Base-by-base conservation (phyloP, 2,888 invertebrate species). In the Eubasilissa splendida region DNA sequence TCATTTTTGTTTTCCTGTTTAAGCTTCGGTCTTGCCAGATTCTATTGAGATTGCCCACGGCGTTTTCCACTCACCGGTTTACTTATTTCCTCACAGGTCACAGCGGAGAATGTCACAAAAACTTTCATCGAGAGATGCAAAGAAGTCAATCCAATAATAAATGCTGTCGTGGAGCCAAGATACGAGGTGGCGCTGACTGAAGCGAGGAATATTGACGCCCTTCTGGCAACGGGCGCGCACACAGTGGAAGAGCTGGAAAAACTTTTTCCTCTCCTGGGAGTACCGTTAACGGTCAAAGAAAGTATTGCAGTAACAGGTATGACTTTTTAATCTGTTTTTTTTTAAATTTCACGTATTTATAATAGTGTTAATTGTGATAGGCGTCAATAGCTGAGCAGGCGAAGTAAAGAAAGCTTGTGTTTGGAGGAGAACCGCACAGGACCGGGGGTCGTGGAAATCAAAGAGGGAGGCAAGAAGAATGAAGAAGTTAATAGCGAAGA, bases 241-340 rank as follows among this genome's bases (percentile, higher is more conserved):
- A 90, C 89, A 3, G 89, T 92, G n/a, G 92, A 92, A 63, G 92
- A 93, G 75, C 89, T 95, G 85, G 93, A 92, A 83, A 90, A 91
- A 80, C 91, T 94, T 70, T 94, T 93, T 84, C 96, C 96, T 0
- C 89, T 97, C 81, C 89, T 96, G 10, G 97, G 97, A 4, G 92
- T 97, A 4, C 97, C 97, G 0, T 91, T 97, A 83, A 96, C 96
- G 7, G 93, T 96, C 0, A 97, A 97, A 87, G 96, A 96, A 87
- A 94, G 94, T 85, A 94, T 96, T 85, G 92, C 93, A 71, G 93
- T 96, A 2, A 92, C 94, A 91, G 96, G 95, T 92, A 87, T 65
- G 59, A 14, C 75, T 22, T 12, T n/a, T 68, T 42, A 12, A 50
- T 12, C 7, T 42, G 1, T 42, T 2, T 31, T 14, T 33, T 75